Percentiles rank a stretch among this genome's conserved stretches.
Evolutionary conservation across 1,140 invertebrate species (phyloP).

Genomic region (Plectrocnemia conspersa): DNA sequence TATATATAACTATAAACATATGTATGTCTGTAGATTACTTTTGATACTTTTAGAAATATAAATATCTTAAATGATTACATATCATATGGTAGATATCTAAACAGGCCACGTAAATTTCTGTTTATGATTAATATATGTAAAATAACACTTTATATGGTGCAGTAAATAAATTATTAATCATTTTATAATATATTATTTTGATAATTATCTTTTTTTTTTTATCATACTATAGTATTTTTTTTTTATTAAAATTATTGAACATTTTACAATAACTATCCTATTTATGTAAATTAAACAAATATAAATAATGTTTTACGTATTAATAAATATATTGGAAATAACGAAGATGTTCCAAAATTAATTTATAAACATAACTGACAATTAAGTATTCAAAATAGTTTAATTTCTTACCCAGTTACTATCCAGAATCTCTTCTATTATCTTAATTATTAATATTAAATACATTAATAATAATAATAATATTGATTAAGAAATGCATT

Average conservation of each 20-base stretch:
- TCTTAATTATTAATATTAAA: too few species aligned
- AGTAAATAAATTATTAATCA: slow-evolving; percentile 10
- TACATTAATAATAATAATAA: too few species aligned
- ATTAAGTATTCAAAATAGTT: too few species aligned
- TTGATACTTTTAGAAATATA: slow-evolving; percentile 4
- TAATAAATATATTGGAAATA: background rate
- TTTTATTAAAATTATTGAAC: background rate
- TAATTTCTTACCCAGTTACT: too few species aligned
- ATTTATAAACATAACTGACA: background rate
- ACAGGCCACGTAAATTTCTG: too few species aligned
- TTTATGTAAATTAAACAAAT: background rate
- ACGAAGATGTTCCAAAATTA: background rate
- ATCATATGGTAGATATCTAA: too few species aligned
- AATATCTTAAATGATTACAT: too few species aligned
- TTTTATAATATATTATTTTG: slow-evolving; percentile 3
- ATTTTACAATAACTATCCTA: background rate
- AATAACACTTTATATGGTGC: too few species aligned
- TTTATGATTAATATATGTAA: too few species aligned
- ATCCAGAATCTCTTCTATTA: too few species aligned
- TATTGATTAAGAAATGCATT: too few species aligned
- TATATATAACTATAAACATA: slow-evolving; percentile 1
- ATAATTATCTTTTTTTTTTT: background rate
- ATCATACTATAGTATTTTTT: background rate
- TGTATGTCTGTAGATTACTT: background rate
- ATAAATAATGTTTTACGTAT: background rate